phyloP scores from a whole-genome alignment of 1,140 invertebrate species.

The Dendroctonus ponderosae region DNA sequence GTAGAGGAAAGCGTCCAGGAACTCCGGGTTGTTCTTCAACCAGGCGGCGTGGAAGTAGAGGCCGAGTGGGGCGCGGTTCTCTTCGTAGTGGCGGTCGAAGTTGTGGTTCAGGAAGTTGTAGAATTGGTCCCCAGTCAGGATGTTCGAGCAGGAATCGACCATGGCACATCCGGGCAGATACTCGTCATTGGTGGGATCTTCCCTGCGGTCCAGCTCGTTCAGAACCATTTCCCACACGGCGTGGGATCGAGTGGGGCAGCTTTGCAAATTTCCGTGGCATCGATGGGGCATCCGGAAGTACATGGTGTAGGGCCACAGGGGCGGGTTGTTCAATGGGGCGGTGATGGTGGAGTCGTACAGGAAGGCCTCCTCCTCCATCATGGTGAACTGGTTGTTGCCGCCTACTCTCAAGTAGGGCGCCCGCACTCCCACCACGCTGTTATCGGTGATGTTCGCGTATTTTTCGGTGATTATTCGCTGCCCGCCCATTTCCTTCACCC shows the following conservation, averaged over 20 bases:
- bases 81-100: constrained; percentile 91
- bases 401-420: constrained; percentile 91
- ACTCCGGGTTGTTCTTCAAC: constrained; percentile 93
- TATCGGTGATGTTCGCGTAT: constrained; percentile 89
- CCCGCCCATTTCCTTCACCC: constrained; percentile 96
- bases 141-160: constrained; percentile 95
- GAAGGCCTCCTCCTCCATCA: constrained; percentile 97
- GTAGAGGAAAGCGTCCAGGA: constrained; percentile 87
- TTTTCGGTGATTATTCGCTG: constrained; percentile 91
- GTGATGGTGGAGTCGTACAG: constrained; percentile 95
- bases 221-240: constrained; percentile 98
- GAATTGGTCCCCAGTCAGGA: constrained; percentile 89
- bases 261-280: constrained; percentile 91
- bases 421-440: constrained; percentile 90
- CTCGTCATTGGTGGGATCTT: constrained; percentile 88
- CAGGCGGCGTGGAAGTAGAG: constrained; percentile 95
- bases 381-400: constrained; percentile 95
- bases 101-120: constrained; percentile 96
- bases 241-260: constrained; percentile 87
- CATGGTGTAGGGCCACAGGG: constrained; percentile 96
- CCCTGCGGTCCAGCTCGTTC: constrained; percentile 90
- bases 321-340: constrained; percentile 86
- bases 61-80: constrained; percentile 89
- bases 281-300: constrained; percentile 95
- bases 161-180: constrained; percentile 91